Percentiles rank a stretch among this genome's conserved stretches.
These are phyloP conservation scores for Hydractinia echinata DNA, from an alignment of 30 jellyfish, hydroid and myxozoan species.

Conservation along the genomic window DNA sequence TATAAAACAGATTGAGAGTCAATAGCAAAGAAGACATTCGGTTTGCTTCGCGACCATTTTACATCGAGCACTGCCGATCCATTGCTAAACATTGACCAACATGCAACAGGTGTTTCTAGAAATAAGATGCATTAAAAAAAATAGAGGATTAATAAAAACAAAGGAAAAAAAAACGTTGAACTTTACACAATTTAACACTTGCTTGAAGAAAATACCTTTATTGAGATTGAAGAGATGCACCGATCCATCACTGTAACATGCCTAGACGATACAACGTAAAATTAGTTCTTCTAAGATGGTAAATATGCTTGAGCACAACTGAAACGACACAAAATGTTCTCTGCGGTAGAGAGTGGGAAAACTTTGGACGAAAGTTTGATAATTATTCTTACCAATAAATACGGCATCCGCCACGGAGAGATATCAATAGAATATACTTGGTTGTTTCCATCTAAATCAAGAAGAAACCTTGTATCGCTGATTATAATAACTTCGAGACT, in stretches of 20 bases:
- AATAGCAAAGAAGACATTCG: conserved; percentile 67
- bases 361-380: too few relatives aligned
- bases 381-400: conserved; percentile 52
- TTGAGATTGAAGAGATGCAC: conserved; percentile 8
- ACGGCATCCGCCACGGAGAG: conserved; percentile 71
- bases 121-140: too few relatives aligned
- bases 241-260: conserved; percentile 26
- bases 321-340: too few relatives aligned
- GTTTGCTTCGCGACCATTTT: conserved; percentile 78
- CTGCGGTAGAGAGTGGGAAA: too few relatives aligned
- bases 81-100: conserved; percentile 58
- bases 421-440: conserved; percentile 61
- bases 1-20: conserved; percentile 43
- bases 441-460: conserved; percentile 32
- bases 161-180: too few relatives aligned
- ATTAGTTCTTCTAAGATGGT: too few relatives aligned
- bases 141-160: too few relatives aligned
- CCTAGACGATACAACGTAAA: neutral
- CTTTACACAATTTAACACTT: too few relatives aligned
- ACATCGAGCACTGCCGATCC: conserved; percentile 58
- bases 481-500: too few relatives aligned
- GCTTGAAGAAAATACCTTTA: neutral
- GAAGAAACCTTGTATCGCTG: neutral
- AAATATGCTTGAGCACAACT: too few relatives aligned
- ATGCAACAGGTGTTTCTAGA: conserved; percentile 46